Evolutionary conservation across 2,797 vertebrate species (phyloP), one percentile per base, ranked within the genome.

Genomic region (Mus spretus): DNA sequence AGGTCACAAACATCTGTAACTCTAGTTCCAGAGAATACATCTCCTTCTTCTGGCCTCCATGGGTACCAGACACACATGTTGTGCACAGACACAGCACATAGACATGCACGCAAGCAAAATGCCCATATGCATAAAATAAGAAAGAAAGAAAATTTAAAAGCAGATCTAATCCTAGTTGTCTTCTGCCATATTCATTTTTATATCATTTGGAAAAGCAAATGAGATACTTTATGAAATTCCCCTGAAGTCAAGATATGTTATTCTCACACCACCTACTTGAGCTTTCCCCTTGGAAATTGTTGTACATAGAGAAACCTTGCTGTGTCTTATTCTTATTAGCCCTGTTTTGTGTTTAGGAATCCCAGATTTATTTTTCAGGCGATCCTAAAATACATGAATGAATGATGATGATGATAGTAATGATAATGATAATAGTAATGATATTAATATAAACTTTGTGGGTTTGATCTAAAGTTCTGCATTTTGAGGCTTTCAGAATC

Each of bases 311-410:
- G 59, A 47, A 47, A 84, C 15, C 40, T 55, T 40, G 6, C n/a
- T 40, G 72, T 75, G 83, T 87, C 22, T 93, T 94, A 63, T 74
- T 87, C 85, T 89, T 86, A 85, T 87, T 67, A 83, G 94, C 74
- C 31, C 14, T 72, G 67, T 67, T 90, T 89, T 93, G 22, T 75
- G 61, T 95, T 91, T 6, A 53, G 93, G 84, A 95, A 82, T 53
- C 61, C 78, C 22, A 86, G 34, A 50, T 95, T 95, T 91, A 74
- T 90, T 93, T 91, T 63, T 78, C 24, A 94, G 40, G 50, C 4
- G 82, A 65, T 79, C 13, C 84, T 79, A 8, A 89, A 96, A 89
- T 90, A 90, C 10, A 72, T 44, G 50, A 50, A 50, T 50, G 50
- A 50, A 50, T 50, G 50, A 50, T 50, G 22, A 22, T 40, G n/a